phyloP scores from a whole-genome alignment of 2,888 invertebrate genomes.

The Drosophila neoperkinsi region DNA sequence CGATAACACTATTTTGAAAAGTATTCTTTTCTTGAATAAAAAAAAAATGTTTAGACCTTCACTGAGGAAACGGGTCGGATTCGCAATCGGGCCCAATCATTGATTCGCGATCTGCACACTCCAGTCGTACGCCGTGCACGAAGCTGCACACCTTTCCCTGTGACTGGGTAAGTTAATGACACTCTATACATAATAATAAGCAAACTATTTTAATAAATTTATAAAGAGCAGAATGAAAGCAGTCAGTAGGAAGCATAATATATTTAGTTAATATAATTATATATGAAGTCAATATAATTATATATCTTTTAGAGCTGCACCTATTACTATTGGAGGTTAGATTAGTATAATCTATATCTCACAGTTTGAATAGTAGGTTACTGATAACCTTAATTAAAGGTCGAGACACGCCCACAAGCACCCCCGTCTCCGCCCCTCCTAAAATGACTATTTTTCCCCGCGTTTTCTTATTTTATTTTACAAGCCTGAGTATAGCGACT shows the following conservation, averaged over 20 bases:
- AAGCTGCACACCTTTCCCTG: slow-evolving; percentile 86
- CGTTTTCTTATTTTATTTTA: not conserved
- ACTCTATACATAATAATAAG: not conserved
- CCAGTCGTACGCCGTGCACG: slow-evolving; percentile 91
- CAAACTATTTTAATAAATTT: not conserved
- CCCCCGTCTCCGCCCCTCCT: no score
- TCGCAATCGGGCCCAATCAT: slow-evolving; percentile 91
- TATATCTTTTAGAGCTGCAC: not conserved
- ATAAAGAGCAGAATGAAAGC: not conserved
- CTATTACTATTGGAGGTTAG: not conserved
- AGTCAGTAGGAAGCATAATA: accelerated
- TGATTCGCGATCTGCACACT: slow-evolving; percentile 91
- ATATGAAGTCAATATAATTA: not conserved
- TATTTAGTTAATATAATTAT: not conserved
- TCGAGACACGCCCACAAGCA: not conserved
- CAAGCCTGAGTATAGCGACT: not conserved
- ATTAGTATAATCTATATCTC: not conserved
- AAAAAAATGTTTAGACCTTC: slow-evolving; percentile 88
- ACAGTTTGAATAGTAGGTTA: not conserved
- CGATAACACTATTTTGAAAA: not conserved
- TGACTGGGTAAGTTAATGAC: slow-evolving; percentile 76
- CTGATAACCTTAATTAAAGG: not conserved
- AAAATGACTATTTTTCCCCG: no score
- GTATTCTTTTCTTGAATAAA: slow-evolving; percentile 3
- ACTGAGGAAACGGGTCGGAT: slow-evolving; percentile 93